Evolutionary conservation across 2,888 invertebrate species (phyloP), one percentile per base, ranked within the genome.

Genomic region (Cistogaster globosa): DNA sequence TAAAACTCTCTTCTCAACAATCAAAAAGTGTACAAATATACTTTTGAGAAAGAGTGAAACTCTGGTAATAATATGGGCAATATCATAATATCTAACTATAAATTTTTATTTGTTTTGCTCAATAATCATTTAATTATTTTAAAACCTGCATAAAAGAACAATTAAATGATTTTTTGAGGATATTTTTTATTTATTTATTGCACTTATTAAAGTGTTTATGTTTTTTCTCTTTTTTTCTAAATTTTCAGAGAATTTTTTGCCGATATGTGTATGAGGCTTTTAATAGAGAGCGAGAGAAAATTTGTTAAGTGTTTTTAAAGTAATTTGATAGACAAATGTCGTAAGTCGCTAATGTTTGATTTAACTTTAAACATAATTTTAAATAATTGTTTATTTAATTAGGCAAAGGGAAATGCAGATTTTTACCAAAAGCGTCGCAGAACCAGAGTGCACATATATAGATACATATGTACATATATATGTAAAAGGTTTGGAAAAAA

Each of bases 21-120:
- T 18, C 53, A 32, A 71, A 69, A 79, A 75, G 71, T 82, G 72
- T 67, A 71, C 77, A 75, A 74, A 76, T 65, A 75, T 48, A 72
- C 45, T 65, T 71, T 74, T 85, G 78, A 75, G 82, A 82, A 85
- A 82, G 85, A 85, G 85, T 85, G 32, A 74, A 85, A 82, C 85
- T 85, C 79, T 85, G 85, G 85, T 85, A 85, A 85, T 85, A 85
- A 85, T 82, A 75, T 85, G 85, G 85, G 85, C 85, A 79, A 85
- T 76, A 26, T 26, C 26, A 26, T 26, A 78, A 26, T 26, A 78
- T 76, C 71, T 78, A 60, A 32, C 58, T 48, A 76, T 57, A 69
- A 72, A 75, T 53, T 85, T 67, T 75, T 74, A 32, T 80, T 84
- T 58, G 62, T 38, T 74, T 75, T 68, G 60, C 65, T 51, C 26